A percentile compares a stretch with the other conserved stretches of the same genome.
Evolutionary conservation across 2,797 vertebrate species (phyloP).

Genomic region (Esox masquinongy): DNA sequence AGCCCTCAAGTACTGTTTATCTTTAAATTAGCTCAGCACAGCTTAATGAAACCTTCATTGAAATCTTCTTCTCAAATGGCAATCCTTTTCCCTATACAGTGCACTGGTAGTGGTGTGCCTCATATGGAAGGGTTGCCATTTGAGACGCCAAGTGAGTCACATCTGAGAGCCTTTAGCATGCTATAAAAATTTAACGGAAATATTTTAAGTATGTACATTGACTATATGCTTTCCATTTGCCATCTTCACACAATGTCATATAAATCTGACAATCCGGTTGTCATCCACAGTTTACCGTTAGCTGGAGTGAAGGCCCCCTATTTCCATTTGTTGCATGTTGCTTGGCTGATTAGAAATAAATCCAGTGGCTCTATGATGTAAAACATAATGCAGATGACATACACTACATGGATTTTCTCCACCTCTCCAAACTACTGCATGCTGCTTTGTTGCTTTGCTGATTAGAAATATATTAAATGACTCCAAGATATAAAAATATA

Average conservation of each 20-base stretch:
- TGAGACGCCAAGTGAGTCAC: not conserved
- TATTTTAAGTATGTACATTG: not conserved
- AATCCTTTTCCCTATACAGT: no score
- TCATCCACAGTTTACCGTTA: not conserved
- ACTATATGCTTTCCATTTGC: not conserved
- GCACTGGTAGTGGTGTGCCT: no score
- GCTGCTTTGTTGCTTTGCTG: not conserved
- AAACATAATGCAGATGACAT: not conserved
- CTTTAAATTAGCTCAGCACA: no score
- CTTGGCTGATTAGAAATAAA: not conserved
- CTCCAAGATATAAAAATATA: not conserved
- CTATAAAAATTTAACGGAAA: not conserved
- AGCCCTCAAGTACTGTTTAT: no score
- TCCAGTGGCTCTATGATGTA: not conserved
- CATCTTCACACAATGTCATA: not conserved
- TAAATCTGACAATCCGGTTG: not conserved
- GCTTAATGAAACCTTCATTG: no score
- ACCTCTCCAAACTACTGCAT: not conserved
- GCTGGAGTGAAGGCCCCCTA: not conserved
- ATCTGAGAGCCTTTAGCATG: not conserved
- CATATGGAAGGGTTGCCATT: no score
- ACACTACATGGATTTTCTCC: not conserved
- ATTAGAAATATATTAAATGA: not conserved
- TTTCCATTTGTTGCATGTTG: not conserved
- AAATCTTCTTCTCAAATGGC: no score